These are phyloP conservation scores for Hypocryptadius cinnamomeus DNA, from an alignment of 2,113 vertebrate species.

Conservation along the genomic window DNA sequence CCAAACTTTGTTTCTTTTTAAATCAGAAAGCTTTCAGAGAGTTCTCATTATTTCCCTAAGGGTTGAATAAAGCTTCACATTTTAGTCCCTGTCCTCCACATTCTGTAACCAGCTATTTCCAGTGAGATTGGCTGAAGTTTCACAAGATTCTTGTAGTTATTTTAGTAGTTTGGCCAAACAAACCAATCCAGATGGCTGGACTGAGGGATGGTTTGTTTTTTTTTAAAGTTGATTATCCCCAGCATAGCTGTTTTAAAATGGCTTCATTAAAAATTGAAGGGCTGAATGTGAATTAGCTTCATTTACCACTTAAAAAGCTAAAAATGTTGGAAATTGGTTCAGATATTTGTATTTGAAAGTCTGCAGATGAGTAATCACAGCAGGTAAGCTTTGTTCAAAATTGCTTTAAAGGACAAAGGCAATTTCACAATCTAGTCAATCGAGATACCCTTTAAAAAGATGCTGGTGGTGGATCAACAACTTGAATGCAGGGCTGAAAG, in stretches of 20 bases:
- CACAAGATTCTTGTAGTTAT: slow-evolving; percentile 5
- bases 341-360: slow-evolving; percentile 28
- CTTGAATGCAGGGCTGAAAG: not conserved
- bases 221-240: not conserved
- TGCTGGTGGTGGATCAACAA: not conserved
- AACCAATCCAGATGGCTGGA: slow-evolving; percentile 19
- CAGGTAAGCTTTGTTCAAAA: slow-evolving; percentile 16
- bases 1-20: not conserved
- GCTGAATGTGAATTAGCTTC: slow-evolving; percentile 5
- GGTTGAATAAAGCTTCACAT: not conserved
- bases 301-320: slow-evolving; percentile 20
- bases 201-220: not conserved
- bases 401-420: slow-evolving; percentile 35
- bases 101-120: slow-evolving; percentile 17
- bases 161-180: slow-evolving; percentile 26
- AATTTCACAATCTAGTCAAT: slow-evolving; percentile 16
- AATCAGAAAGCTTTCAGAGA: not conserved
- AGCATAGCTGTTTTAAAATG: slow-evolving; percentile 6
- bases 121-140: slow-evolving; percentile 23
- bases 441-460: not conserved
- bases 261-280: not conserved
- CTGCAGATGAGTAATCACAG: slow-evolving; percentile 28
- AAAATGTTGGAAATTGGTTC: slow-evolving; percentile 17
- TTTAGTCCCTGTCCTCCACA: not conserved
- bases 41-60: not conserved